Evolutionary conservation across 1,140 invertebrate species (phyloP).

Genomic region (Mylabris phalerata): DNA sequence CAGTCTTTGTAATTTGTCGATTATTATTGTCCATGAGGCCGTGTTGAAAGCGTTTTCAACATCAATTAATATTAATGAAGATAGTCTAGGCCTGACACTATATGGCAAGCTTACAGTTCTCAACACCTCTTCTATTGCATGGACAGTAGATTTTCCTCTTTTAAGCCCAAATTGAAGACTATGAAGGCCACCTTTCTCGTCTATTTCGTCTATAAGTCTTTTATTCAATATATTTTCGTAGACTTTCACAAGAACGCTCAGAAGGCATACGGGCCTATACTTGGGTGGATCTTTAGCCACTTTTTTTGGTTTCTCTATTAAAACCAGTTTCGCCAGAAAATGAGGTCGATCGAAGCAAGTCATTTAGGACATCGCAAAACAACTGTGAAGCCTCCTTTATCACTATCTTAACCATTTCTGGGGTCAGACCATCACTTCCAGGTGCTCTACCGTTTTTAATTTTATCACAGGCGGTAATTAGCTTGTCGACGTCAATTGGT

Average conservation of each 20-base stretch:
- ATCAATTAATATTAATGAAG: slow-evolving; percentile 3
- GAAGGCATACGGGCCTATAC: slow-evolving; percentile 16
- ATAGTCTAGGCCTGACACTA: background rate
- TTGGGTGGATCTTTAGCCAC: background rate
- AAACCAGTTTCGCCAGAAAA: background rate
- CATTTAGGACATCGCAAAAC: background rate
- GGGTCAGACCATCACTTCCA: slow-evolving; percentile 2
- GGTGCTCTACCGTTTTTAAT: slow-evolving; percentile 10
- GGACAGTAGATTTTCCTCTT: background rate
- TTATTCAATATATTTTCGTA: slow-evolving; percentile 5
- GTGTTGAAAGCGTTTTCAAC: slow-evolving; percentile 14
- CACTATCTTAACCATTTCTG: background rate
- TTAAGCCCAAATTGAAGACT: background rate
- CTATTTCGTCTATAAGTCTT: slow-evolving; percentile 2
- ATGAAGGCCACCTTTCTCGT: background rate
- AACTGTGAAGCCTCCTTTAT: background rate
- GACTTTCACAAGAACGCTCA: slow-evolving; percentile 2
- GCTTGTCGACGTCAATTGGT: background rate
- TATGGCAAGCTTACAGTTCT: background rate
- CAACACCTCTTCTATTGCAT: background rate
- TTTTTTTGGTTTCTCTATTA: background rate
- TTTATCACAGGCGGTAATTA: background rate
- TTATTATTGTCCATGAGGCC: background rate
- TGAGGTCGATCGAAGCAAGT: background rate
- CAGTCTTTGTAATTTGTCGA: background rate